Percentiles rank a stretch among this genome's conserved stretches.
These are phyloP conservation scores for Notodonta ziczac DNA, from an alignment of 2,888 invertebrate genomes.

Conservation along the genomic window DNA sequence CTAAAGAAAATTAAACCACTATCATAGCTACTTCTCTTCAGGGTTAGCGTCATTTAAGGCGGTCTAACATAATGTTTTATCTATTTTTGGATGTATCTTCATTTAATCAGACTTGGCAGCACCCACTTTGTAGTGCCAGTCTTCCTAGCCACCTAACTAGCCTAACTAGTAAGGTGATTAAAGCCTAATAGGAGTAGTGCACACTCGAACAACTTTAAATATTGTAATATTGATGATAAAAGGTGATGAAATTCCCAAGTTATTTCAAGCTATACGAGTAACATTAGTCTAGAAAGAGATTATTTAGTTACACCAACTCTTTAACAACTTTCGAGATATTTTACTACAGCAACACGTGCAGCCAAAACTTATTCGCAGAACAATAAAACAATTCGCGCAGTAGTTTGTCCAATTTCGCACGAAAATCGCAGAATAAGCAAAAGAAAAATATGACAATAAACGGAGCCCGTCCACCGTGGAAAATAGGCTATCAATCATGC, in stretches of 20 bases:
- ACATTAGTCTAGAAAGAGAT: neutral
- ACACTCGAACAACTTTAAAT: no score
- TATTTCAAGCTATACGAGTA: no score
- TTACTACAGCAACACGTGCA: neutral
- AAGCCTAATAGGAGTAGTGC: no score
- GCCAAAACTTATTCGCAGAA: neutral
- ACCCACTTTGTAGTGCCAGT: no score
- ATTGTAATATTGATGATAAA: neutral
- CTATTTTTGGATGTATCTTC: no score
- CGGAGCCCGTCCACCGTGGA: conserved; percentile 35
- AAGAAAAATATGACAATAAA: conserved; percentile 35
- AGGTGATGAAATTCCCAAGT: neutral
- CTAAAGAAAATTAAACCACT: no score
- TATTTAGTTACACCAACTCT: neutral
- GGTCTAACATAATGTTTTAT: no score
- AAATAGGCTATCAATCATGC: conserved; percentile 54
- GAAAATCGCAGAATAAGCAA: conserved; percentile 15
- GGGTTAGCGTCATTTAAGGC: no score
- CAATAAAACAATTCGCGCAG: neutral
- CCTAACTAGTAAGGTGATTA: no score
- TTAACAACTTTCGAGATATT: neutral
- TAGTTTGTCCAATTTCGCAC: conserved; percentile 9
- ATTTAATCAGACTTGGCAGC: no score
- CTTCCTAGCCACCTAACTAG: no score
- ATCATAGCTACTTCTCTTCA: no score